Conservation (phyloP, 2,888 invertebrate species). For the Macaria notata region DNA sequence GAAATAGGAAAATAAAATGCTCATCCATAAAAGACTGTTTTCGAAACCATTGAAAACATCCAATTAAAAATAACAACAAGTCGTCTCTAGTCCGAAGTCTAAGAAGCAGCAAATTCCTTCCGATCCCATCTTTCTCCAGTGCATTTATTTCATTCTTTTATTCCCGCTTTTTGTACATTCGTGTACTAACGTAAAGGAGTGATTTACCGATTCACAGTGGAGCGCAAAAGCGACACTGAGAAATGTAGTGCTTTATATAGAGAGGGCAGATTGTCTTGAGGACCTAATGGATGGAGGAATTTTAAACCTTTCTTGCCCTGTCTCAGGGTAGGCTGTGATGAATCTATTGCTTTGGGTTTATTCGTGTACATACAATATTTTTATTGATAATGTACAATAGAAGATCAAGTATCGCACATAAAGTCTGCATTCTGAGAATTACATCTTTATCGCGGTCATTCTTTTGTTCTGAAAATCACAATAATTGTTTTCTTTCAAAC, state of each 20-base stretch:
- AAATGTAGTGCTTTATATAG: slow-evolving; percentile 50
- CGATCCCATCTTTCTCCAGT: slow-evolving; percentile 29
- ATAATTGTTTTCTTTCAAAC: too few relatives aligned
- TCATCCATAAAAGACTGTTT: too few relatives aligned
- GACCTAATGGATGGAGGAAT: slow-evolving; percentile 33
- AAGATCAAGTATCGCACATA: too few relatives aligned
- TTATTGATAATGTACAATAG: too few relatives aligned
- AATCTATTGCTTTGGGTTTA: slow-evolving; percentile 9
- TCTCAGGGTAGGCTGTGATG: slow-evolving; percentile 2
- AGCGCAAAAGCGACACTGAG: slow-evolving; percentile 53
- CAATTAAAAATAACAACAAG: too few relatives aligned
- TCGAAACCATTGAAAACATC: too few relatives aligned
- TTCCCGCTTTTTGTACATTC: slow-evolving; percentile 49
- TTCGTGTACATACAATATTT: too few relatives aligned
- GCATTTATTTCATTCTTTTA: slow-evolving; percentile 40
- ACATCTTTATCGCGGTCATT: too few relatives aligned
- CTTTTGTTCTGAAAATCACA: too few relatives aligned
- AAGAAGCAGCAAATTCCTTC: slow-evolving; percentile 15
- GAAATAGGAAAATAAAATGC: too few relatives aligned
- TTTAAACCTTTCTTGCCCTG: slow-evolving; percentile 27
- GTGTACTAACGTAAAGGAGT: slow-evolving; percentile 45
- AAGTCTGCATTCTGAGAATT: too few relatives aligned
- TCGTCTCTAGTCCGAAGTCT: not conserved
- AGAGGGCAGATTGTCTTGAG: slow-evolving; percentile 35
- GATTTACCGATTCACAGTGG: slow-evolving; percentile 57